Base-by-base conservation (phyloP, 2,113 vertebrate species). In the Malurus cyaneus region DNA sequence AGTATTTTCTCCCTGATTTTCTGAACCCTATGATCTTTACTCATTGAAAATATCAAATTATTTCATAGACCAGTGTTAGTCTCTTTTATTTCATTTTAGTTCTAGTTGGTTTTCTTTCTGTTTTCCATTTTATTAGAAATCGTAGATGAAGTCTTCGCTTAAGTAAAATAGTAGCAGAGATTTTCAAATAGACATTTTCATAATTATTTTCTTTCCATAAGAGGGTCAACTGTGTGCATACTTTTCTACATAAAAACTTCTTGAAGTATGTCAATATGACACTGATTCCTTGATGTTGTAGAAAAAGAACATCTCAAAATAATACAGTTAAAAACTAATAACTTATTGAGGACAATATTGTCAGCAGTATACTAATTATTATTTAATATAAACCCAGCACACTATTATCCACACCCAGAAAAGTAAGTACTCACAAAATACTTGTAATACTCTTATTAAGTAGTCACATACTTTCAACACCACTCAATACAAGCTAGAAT, bases 221-320 rank as follows among this genome's bases (percentile, higher is more conserved):
- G 28, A 81, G 2, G 3, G 16, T n/a, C 17, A 78, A 24, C 6
- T 41, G 7, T 42, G 1, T 32, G n/a, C 2, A 0, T 59, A 71
- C 2, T 59, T 49, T 81, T 80, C 29, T 29, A 9, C 10, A 59
- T 16, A 36, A 3, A 8, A 80, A 20, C 19, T 53, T 32, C 34
- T 42, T 77, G 21, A 67, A 82, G 8, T 31, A 28, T 62, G 6
- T 44, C 42, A 62, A 6, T 20, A 11, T 25, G n/a, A 20, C 41
- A 21, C 31, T 24, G 20, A 32, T 62, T 61, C 39, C 20, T 61
- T 62, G 49, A n/a, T 49, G 11, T n/a, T 71, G 29, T 36, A 74
- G 32, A 59, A 32, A 86, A 78, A 74, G 32, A 80, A 41, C 3
- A 42, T 2, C 3, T 56, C 6, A 84, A 89, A 72, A 90, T 39